A percentile compares a stretch with the other conserved stretches of the same genome.
Conservation (phyloP, 2,888 invertebrate genomes). For the Drosophila testacea region DNA sequence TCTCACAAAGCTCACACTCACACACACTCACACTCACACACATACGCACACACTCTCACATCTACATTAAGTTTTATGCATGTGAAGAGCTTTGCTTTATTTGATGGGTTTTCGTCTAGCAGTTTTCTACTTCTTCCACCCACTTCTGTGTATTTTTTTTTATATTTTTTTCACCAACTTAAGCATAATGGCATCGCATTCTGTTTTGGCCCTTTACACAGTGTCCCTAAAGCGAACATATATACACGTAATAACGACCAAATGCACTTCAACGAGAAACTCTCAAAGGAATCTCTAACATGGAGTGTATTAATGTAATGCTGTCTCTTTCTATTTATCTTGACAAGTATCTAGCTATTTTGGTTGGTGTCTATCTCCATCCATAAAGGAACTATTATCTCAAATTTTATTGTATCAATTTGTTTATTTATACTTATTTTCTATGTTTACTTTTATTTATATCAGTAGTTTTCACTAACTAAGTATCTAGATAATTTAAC, state of each 20-base stretch:
- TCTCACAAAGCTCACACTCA: conserved; percentile 20
- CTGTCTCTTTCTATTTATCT: background rate
- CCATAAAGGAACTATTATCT: background rate
- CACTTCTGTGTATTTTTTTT: conserved; percentile 16
- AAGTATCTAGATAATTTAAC: background rate
- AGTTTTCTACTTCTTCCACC: conserved; percentile 29
- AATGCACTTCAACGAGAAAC: conserved; percentile 21
- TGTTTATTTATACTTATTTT: too few relatives aligned
- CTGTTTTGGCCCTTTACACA: conserved; percentile 55
- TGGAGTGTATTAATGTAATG: background rate
- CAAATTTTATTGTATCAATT: too few relatives aligned
- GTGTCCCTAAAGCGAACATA: conserved; percentile 44
- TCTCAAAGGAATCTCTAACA: conserved; percentile 8
- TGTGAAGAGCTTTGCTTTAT: conserved; percentile 70
- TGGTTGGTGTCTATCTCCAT: background rate
- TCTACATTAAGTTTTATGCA: conserved; percentile 63
- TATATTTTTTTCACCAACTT: conserved; percentile 55
- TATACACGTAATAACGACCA: conserved; percentile 14
- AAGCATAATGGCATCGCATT: conserved; percentile 71
- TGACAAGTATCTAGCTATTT: background rate
- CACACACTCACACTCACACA: conserved; percentile 16
- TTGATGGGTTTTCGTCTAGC: conserved; percentile 68
- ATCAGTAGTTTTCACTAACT: too few relatives aligned
- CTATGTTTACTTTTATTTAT: too few relatives aligned
- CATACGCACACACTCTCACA: conserved; percentile 13